These are phyloP conservation scores for Plutella xylostella DNA, from an alignment of 2,888 invertebrate genomes.

Conservation along the genomic window DNA sequence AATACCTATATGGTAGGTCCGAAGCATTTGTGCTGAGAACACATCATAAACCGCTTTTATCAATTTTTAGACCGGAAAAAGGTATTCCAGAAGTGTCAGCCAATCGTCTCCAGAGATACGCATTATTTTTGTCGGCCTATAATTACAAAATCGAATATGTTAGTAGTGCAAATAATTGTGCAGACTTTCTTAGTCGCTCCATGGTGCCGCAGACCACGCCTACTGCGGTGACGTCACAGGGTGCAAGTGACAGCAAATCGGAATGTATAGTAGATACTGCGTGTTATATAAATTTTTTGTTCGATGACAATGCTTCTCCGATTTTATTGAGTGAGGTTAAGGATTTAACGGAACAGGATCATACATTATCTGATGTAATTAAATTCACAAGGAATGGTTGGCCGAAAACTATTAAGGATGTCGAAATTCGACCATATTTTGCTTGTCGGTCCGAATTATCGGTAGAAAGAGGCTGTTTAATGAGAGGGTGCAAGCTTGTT, in stretches of 20 bases:
- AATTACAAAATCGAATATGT: neutral
- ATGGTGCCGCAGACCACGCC: no score
- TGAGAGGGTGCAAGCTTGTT: neutral
- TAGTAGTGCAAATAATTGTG: neutral
- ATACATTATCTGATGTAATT: no score
- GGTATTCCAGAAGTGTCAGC: slow-evolving; percentile 1
- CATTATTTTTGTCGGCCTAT: neutral
- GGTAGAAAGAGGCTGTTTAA: neutral
- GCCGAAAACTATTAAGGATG: neutral
- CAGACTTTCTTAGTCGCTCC: slow-evolving; percentile 1
- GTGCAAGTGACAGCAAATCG: no score
- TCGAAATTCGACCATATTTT: neutral
- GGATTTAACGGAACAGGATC: no score
- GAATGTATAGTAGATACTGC: neutral
- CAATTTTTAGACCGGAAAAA: neutral
- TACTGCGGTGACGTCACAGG: no score
- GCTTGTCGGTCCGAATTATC: neutral
- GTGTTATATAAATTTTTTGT: neutral
- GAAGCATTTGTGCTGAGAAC: neutral
- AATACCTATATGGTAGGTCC: no score
- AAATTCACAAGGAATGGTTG: no score
- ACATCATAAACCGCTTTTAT: neutral
- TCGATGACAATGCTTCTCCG: neutral
- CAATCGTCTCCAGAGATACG: neutral
- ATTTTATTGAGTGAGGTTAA: neutral